Evolutionary conservation across 2,888 invertebrate genomes (phyloP), one percentile per base, ranked within the genome.

Genomic region (Cephus spinipes): DNA sequence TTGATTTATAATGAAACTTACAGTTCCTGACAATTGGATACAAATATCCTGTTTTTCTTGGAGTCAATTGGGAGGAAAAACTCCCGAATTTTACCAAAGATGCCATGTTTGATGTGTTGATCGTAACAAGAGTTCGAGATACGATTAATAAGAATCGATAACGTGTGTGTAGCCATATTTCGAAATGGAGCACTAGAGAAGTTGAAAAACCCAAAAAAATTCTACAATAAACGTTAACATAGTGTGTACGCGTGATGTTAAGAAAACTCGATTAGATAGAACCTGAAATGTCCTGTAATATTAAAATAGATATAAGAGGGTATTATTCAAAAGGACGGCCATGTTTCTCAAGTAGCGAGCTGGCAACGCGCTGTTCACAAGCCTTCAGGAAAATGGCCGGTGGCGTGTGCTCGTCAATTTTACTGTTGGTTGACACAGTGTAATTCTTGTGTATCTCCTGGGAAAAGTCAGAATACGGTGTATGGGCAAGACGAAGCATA

Each of bases 331-430:
- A 74, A 30, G 12, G 35, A 35, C 74, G 74, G 74, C 74, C 74
- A 74, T 74, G 23, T 34, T 74, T 74, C 71, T 74, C 30, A 23
- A 74, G 32, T 23, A 32, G 74, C 36, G 23, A 74, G 32, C 33
- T 74, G 35, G 35, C 36, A 74, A 33, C 36, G 71, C 31, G 32
- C 31, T 23, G 32, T 71, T 32, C 32, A 30, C 15, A 71, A 32
- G 74, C 35, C 35, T 32, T 34, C 73, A 76, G 35, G 85, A 90
- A 89, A 86, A 90, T 90, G 90, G 90, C 89, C 89, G 90, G 87
- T 87, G 84, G 89, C 88, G 87, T 89, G 87, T 87, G 83, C 88
- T 83, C 78, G 80, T 85, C 82, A 81, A 81, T 85, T 55, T 55
- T 55, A 55, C 23, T 55, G 84, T 79, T 83, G 77, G 81, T 85